These are phyloP conservation scores for Pteropus rufus DNA, from an alignment of 2,797 vertebrate species.

Conservation along the genomic window DNA sequence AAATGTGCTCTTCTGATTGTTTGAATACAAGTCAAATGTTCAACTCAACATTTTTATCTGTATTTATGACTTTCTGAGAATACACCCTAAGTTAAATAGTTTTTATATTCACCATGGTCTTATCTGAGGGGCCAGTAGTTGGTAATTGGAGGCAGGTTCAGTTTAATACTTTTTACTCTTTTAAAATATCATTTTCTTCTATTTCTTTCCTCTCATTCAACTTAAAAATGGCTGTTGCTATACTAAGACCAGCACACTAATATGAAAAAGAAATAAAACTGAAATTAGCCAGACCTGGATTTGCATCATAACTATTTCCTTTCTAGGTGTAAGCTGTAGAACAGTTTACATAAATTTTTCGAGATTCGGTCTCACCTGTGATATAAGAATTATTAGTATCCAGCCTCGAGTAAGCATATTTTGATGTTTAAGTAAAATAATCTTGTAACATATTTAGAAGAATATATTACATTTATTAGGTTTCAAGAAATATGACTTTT, in stretches of 20 bases:
- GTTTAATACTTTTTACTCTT: background rate
- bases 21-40: background rate
- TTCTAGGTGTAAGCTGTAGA: background rate
- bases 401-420: background rate
- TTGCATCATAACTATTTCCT: background rate
- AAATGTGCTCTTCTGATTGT: background rate
- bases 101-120: background rate
- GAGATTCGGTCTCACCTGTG: background rate
- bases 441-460: background rate
- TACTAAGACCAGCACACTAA: background rate
- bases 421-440: background rate
- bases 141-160: background rate
- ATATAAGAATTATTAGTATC: background rate
- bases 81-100: background rate
- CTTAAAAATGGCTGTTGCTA: constrained; percentile 36
- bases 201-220: background rate
- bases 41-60: background rate
- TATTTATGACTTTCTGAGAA: background rate
- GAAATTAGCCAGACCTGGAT: background rate
- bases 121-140: background rate
- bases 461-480: background rate
- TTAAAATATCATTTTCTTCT: constrained; percentile 14
- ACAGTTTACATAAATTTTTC: background rate
- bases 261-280: background rate
- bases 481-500: background rate